These are phyloP conservation scores for Gambusia yucatana DNA, from an alignment of 2,797 vertebrate species.

Conservation along the genomic window DNA sequence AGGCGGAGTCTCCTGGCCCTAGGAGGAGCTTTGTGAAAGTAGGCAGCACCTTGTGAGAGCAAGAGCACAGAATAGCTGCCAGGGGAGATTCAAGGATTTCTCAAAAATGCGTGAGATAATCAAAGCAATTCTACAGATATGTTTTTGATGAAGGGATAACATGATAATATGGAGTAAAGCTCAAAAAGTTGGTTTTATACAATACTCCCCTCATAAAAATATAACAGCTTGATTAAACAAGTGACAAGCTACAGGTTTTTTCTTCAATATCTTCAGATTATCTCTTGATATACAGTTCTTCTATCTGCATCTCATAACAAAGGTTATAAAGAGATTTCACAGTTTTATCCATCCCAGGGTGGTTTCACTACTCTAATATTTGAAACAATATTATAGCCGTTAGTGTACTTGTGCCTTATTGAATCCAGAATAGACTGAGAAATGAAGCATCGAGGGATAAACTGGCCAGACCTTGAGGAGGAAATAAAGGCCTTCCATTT, in stretches of 20 bases:
- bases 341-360: slow-evolving; percentile 11
- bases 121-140: too few relatives aligned
- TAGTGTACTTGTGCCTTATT: slow-evolving; percentile 27
- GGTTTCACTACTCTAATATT: slow-evolving; percentile 35
- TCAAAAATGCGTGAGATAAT: too few relatives aligned
- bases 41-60: too few relatives aligned
- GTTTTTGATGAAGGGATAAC: too few relatives aligned
- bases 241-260: neutral
- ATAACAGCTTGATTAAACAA: neutral
- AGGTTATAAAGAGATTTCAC: slow-evolving; percentile 34
- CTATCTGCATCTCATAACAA: slow-evolving; percentile 32
- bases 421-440: slow-evolving; percentile 22
- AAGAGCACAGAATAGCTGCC: too few relatives aligned
- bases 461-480: slow-evolving; percentile 3
- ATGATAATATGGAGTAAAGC: too few relatives aligned
- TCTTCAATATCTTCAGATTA: neutral
- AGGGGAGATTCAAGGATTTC: too few relatives aligned
- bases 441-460: slow-evolving; percentile 17
- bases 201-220: neutral
- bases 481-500: slow-evolving; percentile 14
- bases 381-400: slow-evolving; percentile 44
- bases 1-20: too few relatives aligned
- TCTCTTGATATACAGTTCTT: slow-evolving; percentile 1
- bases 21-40: too few relatives aligned
- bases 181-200: too few relatives aligned